These are phyloP conservation scores for Crepidodera aurea DNA, from an alignment of 2,888 invertebrate species.

Conservation along the genomic window DNA sequence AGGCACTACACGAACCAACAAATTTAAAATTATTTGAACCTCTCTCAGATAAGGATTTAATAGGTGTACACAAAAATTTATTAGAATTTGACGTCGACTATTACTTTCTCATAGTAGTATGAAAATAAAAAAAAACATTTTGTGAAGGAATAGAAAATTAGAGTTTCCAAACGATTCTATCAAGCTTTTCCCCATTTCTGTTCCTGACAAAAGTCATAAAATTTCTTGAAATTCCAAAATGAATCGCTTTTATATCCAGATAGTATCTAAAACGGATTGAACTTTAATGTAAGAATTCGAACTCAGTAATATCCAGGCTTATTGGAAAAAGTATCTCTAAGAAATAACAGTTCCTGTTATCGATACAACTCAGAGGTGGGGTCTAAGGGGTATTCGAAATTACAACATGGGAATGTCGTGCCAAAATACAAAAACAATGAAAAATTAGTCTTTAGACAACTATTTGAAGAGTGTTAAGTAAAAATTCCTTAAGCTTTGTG, in stretches of 20 bases:
- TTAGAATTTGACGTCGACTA: no score
- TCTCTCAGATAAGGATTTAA: no score
- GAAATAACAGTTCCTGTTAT: conserved; percentile 9
- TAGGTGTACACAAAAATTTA: no score
- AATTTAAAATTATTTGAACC: no score
- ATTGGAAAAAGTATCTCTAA: conserved; percentile 3
- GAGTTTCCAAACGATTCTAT: background rate
- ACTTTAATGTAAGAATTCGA: conserved; percentile 44
- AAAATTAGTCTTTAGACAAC: no score
- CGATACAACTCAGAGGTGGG: background rate
- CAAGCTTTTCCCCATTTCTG: background rate
- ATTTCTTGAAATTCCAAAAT: conserved; percentile 35
- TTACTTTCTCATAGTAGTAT: no score
- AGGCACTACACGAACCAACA: no score
- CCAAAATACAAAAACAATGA: no score
- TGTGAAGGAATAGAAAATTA: no score
- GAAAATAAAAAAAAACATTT: no score
- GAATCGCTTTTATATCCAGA: conserved; percentile 43
- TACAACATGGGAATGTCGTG: no score
- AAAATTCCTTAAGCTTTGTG: background rate
- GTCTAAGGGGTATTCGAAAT: background rate
- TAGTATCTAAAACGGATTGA: conserved; percentile 42
- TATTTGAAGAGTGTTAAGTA: background rate
- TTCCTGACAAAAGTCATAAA: background rate
- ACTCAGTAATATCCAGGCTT: conserved; percentile 21